Evolutionary conservation across 2,888 invertebrate species (phyloP).

Genomic region (Agapostemon virescens): DNA sequence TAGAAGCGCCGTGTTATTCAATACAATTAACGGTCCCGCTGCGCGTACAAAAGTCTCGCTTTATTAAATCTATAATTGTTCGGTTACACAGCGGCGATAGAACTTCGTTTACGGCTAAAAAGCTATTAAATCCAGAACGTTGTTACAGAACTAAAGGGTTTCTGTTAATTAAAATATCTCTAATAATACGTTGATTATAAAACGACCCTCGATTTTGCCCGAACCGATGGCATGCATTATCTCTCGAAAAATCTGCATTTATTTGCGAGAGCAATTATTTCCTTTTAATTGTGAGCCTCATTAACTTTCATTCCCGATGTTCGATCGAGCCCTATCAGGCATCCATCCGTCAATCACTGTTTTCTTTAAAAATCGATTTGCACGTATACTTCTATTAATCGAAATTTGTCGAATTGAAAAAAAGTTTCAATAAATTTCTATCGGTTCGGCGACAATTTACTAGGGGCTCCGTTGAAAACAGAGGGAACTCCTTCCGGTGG

Average conservation of each 20-base stretch:
- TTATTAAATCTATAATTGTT: not conserved
- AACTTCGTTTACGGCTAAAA: not conserved
- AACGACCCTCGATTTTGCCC: not conserved
- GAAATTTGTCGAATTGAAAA: not conserved
- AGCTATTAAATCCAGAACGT: not conserved
- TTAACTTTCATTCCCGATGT: not conserved
- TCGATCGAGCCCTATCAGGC: not conserved
- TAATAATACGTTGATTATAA: not conserved
- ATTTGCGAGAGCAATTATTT: constrained; percentile 5
- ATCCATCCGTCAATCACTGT: not conserved
- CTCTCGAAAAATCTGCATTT: not conserved
- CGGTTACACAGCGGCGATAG: not conserved
- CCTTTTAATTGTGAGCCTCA: not conserved
- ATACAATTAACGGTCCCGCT: not conserved
- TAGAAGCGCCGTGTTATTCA: not conserved
- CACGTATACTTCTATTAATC: not conserved
- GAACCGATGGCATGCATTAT: not conserved
- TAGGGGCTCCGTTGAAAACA: constrained; percentile 1
- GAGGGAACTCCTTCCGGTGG: constrained; percentile 27
- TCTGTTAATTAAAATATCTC: not conserved
- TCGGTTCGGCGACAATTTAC: constrained; percentile 35
- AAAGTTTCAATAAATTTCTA: constrained; percentile 23
- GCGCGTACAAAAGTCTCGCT: not conserved
- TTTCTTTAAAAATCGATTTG: not conserved
- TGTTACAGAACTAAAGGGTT: not conserved